Evolutionary conservation across 2,888 invertebrate genomes (phyloP).

Genomic region (Drosophila greeni): DNA sequence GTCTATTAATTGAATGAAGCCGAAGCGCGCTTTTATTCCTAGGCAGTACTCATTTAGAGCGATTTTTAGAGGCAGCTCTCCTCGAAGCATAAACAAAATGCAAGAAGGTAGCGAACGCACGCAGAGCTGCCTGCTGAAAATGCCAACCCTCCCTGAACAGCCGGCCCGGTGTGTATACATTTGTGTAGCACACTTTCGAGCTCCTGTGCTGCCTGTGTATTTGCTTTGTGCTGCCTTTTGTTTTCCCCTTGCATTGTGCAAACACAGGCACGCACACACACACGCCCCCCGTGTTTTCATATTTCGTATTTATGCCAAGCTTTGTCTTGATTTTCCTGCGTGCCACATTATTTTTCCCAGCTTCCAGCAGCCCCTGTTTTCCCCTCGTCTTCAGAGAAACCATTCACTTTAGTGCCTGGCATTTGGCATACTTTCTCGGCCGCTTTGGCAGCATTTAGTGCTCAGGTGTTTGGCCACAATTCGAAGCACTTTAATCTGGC

Average conservation of each 20-base stretch:
- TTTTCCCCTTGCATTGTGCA: conserved; percentile 63
- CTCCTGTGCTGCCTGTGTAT: conserved; percentile 47
- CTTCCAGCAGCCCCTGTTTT: conserved; percentile 5
- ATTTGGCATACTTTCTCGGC: conserved; percentile 21
- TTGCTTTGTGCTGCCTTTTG: conserved; percentile 57
- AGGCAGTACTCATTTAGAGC: conserved; percentile 1
- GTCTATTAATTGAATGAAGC: conserved; percentile 33
- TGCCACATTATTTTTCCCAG: conserved; percentile 42
- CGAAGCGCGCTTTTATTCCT: conserved; percentile 18
- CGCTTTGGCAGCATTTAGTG: conserved; percentile 16
- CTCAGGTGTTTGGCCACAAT: conserved; percentile 2
- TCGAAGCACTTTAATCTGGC: conserved; percentile 28
- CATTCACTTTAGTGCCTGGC: conserved; percentile 14
- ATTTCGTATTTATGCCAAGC: conserved; percentile 53
- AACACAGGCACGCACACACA: conserved; percentile 42
- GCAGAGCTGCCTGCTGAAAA: neutral
- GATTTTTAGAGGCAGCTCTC: conserved; percentile 25
- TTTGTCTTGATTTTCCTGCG: conserved; percentile 59
- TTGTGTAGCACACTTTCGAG: conserved; percentile 62
- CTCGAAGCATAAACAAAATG: conserved; percentile 47
- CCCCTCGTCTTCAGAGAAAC: conserved; percentile 19
- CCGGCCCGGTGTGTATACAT: conserved; percentile 43
- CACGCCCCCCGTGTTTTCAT: conserved; percentile 9
- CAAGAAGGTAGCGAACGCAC: conserved; percentile 38
- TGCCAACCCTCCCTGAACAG: neutral